Base-by-base conservation (phyloP, 1,140 invertebrate species). In the Odontomachus brunneus region DNA sequence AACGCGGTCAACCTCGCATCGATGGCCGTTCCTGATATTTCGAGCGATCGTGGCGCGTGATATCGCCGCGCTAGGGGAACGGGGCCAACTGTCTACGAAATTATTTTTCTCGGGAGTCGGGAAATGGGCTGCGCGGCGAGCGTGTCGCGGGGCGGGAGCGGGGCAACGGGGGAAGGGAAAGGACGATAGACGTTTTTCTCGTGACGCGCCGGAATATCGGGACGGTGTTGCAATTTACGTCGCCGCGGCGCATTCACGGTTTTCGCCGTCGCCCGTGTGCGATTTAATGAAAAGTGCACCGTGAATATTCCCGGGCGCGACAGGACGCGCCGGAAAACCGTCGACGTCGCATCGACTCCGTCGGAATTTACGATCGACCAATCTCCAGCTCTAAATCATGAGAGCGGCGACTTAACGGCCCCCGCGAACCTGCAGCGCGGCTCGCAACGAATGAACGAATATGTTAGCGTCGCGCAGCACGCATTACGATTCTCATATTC, bases 231-330 rank as follows among this genome's bases (percentile, higher is more conserved):
- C 74, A 66, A 51, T 53, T 76, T 49, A 65, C 7, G 24, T 75
- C 14, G 44, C 15, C 38, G 38, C 38, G 9, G 9, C 38, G 38
- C 38, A 44, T 44, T 44, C 3, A 19, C n/a, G 33, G 19, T 11
- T 65, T 63, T 24, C 19, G 38, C 26, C 38, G 9, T n/a, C 29
- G 29, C 2, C n/a, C 7, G 9, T 19, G 38, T 19, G 55, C 72
- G 29, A 76, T 76, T 76, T 65, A 76, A 76, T 76, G 74, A 53
- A 76, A 76, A 66, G 74, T 76, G 5, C 49, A 24, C 48, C 26
- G 19, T 53, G 73, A 60, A 74, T 76, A n/a, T 66, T 53, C 60
- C 19, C 48, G 29, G 19, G 15, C 38, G 57, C 38, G 22, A 29
- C 19, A 51, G n/a, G 24, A 65, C 11, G 48, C 44, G n/a, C n/a